Evolutionary conservation across 1,140 invertebrate species (phyloP).

Genomic region (Holcopasites calliopsidis): DNA sequence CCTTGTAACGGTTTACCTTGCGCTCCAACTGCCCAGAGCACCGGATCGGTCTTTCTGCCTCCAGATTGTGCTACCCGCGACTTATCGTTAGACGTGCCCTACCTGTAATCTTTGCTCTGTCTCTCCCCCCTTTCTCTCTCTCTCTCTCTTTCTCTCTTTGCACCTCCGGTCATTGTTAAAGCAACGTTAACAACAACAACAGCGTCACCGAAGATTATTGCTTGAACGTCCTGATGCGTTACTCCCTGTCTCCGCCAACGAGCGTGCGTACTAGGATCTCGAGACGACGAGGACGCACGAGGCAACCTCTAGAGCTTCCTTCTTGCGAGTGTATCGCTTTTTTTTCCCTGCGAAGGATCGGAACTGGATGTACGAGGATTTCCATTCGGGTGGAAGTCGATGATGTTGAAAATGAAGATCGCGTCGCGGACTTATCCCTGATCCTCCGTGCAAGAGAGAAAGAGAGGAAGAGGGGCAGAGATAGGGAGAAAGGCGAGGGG

Average conservation of each 20-base stretch:
- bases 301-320: not conserved
- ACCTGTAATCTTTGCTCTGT: not conserved
- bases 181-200: not conserved
- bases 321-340: not conserved
- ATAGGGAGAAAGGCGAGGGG: not conserved
- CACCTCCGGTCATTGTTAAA: not conserved
- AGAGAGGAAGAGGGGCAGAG: not conserved
- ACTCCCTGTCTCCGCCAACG: not conserved
- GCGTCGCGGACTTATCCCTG: not conserved
- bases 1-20: slow-evolving; percentile 40
- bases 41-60: not conserved
- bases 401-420: not conserved
- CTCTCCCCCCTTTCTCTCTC: not conserved
- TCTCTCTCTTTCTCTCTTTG: not conserved
- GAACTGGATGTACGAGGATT: not conserved
- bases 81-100: slow-evolving; percentile 38
- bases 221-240: slow-evolving; percentile 17
- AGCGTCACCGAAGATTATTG: not conserved
- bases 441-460: not conserved
- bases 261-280: slow-evolving; percentile 37
- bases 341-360: no score
- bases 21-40: not conserved
- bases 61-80: slow-evolving; percentile 6
- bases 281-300: slow-evolving; percentile 23
- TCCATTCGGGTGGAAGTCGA: not conserved